Percentiles rank a stretch among this genome's conserved stretches.
These are phyloP conservation scores for Taxidea taxus DNA, from an alignment of 2,113 vertebrate species.

Conservation along the genomic window DNA sequence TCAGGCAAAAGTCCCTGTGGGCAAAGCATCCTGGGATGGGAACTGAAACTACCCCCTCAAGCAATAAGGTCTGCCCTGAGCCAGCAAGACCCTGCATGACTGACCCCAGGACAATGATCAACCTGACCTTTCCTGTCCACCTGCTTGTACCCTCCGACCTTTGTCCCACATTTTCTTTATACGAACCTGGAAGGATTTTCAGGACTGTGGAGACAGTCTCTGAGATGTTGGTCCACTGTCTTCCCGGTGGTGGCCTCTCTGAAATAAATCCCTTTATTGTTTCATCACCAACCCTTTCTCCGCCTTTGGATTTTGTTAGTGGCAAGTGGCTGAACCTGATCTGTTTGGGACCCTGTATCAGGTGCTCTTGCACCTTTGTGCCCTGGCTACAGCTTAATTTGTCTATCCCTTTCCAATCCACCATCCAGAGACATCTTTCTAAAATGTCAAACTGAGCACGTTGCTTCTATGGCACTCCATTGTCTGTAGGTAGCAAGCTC, in stretches of 20 bases:
- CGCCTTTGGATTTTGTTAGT: neutral
- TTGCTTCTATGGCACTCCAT: neutral
- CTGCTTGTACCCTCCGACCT: neutral
- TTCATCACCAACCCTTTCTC: neutral
- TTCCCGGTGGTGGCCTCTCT: neutral
- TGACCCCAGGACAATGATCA: neutral
- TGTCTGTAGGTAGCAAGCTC: neutral
- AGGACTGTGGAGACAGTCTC: neutral
- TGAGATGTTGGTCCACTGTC: neutral
- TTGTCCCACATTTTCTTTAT: neutral
- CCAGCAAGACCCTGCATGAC: neutral
- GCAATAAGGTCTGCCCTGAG: neutral
- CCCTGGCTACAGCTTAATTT: neutral
- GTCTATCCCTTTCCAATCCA: neutral
- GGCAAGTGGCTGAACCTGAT: neutral
- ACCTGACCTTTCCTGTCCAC: neutral
- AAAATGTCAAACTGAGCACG: neutral
- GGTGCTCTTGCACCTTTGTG: neutral
- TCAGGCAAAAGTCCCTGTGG: neutral
- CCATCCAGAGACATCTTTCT: neutral
- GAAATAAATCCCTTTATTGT: neutral
- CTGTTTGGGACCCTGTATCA: neutral
- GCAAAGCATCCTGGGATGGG: neutral
- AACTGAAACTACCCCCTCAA: neutral
- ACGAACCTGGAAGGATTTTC: neutral